Conservation (phyloP, 2,797 vertebrate genomes). For the Picus viridis region DNA sequence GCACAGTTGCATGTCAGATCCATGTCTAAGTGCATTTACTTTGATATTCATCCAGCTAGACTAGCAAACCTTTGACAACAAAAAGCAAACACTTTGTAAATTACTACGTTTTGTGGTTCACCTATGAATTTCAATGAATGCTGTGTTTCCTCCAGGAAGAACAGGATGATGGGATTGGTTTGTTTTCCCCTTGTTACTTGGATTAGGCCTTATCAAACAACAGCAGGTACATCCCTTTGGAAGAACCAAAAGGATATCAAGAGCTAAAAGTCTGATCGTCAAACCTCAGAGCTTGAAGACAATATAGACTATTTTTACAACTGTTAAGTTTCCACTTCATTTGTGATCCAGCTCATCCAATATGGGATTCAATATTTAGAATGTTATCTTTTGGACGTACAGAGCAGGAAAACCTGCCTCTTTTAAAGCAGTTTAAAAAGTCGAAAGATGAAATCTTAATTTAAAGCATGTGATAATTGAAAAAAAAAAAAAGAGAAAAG, state of each 20-base stretch:
- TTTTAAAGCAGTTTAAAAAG: not conserved
- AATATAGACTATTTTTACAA: not conserved
- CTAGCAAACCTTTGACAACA: not conserved
- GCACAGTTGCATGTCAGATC: not conserved
- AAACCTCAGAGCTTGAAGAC: not conserved
- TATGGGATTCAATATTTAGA: not conserved
- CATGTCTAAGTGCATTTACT: not conserved
- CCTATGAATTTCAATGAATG: not conserved
- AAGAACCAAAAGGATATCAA: not conserved
- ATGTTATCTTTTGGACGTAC: not conserved
- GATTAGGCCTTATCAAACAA: not conserved
- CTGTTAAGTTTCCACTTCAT: not conserved
- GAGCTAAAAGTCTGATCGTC: not conserved
- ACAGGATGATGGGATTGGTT: not conserved
- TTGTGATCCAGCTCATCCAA: not conserved
- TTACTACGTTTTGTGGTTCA: not conserved
- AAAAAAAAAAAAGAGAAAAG: not conserved
- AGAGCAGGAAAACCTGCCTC: not conserved
- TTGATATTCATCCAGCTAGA: not conserved
- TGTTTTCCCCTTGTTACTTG: accelerated
- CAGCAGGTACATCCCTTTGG: accelerated
- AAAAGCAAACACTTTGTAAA: not conserved
- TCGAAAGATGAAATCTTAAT: not conserved
- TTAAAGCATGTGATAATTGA: not conserved
- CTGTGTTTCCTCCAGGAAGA: not conserved